These are phyloP conservation scores for Promerops cafer DNA, from an alignment of 2,113 vertebrate species.

Conservation along the genomic window DNA sequence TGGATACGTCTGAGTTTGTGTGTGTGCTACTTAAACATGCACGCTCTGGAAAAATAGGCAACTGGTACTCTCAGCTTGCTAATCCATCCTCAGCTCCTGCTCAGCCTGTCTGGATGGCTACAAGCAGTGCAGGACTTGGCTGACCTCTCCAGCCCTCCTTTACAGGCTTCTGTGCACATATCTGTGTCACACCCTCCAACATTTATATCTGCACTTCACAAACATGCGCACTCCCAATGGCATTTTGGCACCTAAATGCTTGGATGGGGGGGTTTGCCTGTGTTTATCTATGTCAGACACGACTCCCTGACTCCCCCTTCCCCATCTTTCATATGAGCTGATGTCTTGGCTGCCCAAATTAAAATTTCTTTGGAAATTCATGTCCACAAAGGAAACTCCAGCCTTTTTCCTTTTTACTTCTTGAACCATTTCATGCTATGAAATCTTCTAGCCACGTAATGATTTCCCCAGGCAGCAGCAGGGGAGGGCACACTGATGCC, in stretches of 20 bases:
- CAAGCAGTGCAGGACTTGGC: not conserved
- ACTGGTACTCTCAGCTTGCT: not conserved
- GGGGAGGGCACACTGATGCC: not conserved
- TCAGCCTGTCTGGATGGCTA: not conserved
- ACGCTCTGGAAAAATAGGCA: not conserved
- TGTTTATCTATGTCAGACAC: not conserved
- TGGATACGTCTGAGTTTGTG: not conserved
- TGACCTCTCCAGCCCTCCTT: conserved; percentile 22
- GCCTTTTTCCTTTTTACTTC: not conserved
- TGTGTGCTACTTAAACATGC: not conserved
- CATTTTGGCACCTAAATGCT: not conserved
- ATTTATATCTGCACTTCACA: not conserved
- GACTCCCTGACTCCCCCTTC: not conserved
- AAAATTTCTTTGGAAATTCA: not conserved
- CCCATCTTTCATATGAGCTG: not conserved
- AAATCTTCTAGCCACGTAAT: not conserved
- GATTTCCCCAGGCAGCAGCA: not conserved
- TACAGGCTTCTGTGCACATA: not conserved
- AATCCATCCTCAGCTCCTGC: not conserved
- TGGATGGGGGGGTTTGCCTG: not conserved
- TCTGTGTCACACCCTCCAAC: not conserved
- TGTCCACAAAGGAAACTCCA: not conserved
- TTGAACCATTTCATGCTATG: not conserved
- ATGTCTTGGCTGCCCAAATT: not conserved
- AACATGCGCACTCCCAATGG: fast-evolving